These are phyloP conservation scores for Sebastes oblongus DNA, from an alignment of 2,797 vertebrate genomes.

Conservation along the genomic window DNA sequence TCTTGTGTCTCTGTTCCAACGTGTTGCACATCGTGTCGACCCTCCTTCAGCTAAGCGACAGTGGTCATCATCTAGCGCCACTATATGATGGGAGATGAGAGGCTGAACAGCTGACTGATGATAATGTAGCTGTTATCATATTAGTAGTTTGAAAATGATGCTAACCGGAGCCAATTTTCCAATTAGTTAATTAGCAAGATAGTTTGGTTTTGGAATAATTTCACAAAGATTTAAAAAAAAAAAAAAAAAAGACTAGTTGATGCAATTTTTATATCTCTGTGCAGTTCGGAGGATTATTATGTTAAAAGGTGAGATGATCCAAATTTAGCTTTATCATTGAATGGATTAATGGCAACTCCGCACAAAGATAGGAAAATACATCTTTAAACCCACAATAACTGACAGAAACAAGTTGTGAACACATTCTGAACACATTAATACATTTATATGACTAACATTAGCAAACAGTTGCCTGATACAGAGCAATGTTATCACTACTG, in stretches of 20 bases:
- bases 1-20: slow-evolving; percentile 36
- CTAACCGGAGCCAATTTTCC: background rate
- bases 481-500: too few relatives aligned
- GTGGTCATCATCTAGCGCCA: slow-evolving; percentile 16
- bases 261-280: background rate
- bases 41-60: slow-evolving; percentile 22
- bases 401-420: background rate
- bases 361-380: background rate
- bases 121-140: slow-evolving; percentile 16
- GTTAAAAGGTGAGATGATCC: background rate
- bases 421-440: background rate
- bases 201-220: background rate
- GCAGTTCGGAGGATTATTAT: background rate
- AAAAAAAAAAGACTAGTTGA: background rate
- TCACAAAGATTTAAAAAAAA: background rate
- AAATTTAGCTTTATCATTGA: background rate
- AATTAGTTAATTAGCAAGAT: background rate
- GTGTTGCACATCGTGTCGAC: slow-evolving; percentile 40
- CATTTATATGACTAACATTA: too few relatives aligned
- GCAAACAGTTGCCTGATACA: too few relatives aligned
- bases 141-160: slow-evolving; percentile 7
- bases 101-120: slow-evolving; percentile 12
- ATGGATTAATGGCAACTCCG: background rate
- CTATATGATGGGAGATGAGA: background rate
- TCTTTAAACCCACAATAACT: background rate